Conservation (phyloP, 2,888 invertebrate species). For the Biston betularia region DNA sequence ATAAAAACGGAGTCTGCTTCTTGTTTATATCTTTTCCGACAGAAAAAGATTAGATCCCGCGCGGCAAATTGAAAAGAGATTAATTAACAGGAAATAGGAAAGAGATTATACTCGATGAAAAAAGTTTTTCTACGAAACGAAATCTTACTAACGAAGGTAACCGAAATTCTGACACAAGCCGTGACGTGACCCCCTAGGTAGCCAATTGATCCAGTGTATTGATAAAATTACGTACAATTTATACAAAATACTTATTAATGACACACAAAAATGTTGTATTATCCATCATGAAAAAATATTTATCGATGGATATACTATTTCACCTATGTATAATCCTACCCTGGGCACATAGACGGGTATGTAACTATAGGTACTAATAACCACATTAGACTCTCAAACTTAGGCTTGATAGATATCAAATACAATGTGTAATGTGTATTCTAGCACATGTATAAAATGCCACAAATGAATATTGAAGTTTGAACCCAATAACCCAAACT, state of each 20-base stretch:
- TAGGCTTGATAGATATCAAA: no score
- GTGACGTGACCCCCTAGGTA: background rate
- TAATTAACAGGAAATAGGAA: conserved; percentile 27
- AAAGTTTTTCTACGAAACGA: conserved; percentile 13
- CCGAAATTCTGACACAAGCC: background rate
- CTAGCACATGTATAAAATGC: background rate
- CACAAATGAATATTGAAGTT: conserved; percentile 16
- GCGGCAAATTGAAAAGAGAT: conserved; percentile 21
- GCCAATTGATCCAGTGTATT: background rate
- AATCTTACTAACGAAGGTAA: conserved; percentile 11
- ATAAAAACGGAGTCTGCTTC: background rate
- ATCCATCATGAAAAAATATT: no score
- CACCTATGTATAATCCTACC: no score
- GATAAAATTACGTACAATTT: background rate
- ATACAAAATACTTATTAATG: background rate
- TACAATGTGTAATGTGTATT: background rate
- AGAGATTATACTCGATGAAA: conserved; percentile 5
- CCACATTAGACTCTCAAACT: no score
- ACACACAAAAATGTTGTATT: no score
- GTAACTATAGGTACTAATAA: no score
- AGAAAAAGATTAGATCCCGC: conserved; percentile 7
- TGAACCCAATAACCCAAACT: conserved; percentile 9
- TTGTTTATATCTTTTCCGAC: background rate
- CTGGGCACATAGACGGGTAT: no score
- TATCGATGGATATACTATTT: no score